A percentile compares a stretch with the other conserved stretches of the same genome.
These are phyloP conservation scores for Chauna torquata DNA, from an alignment of 2,113 vertebrate genomes.

Conservation along the genomic window DNA sequence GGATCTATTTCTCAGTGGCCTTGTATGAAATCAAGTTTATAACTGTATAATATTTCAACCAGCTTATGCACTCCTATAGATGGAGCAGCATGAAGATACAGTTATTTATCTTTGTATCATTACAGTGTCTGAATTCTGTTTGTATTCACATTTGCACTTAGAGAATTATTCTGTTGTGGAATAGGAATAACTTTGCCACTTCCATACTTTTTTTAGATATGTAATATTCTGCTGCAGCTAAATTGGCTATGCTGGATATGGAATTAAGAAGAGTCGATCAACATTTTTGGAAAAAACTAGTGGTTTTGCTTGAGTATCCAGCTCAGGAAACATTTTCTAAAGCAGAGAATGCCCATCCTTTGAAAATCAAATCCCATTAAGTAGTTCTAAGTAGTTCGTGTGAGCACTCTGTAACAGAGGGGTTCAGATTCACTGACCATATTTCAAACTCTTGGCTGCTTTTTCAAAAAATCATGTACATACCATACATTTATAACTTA, in stretches of 20 bases:
- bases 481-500: slow-evolving; percentile 1
- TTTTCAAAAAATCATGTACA: slow-evolving; percentile 19
- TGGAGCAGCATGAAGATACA: not conserved
- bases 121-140: not conserved
- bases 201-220: not conserved
- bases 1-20: not conserved
- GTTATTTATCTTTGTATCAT: not conserved
- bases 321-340: not conserved
- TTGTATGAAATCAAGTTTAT: not conserved
- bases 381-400: not conserved
- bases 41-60: not conserved
- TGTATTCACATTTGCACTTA: not conserved
- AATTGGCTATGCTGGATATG: not conserved
- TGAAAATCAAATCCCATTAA: slow-evolving; percentile 6
- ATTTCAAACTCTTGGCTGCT: slow-evolving; percentile 13
- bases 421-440: not conserved
- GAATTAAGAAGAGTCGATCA: not conserved
- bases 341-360: not conserved
- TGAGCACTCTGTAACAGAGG: not conserved
- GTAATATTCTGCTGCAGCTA: not conserved
- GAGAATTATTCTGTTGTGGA: not conserved
- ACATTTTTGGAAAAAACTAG: not conserved
- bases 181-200: not conserved
- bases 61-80: not conserved
- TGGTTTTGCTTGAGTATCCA: not conserved